Percentiles rank a stretch among this genome's conserved stretches.
These are phyloP conservation scores for Protobothrops mucrosquamatus DNA, from an alignment of 2,113 vertebrate genomes.

Conservation along the genomic window DNA sequence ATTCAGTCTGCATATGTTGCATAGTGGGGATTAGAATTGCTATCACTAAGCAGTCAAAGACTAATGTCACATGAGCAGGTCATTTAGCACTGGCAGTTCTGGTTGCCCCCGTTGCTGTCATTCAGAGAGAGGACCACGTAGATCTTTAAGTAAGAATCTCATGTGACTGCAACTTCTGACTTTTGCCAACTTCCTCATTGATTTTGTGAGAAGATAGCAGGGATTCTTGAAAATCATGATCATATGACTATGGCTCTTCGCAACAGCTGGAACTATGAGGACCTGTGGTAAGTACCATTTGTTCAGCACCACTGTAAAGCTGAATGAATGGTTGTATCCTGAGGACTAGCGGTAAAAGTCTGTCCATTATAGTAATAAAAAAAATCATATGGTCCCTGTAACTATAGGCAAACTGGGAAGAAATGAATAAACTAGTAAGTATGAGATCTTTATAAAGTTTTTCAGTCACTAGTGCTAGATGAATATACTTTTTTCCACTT, in stretches of 20 bases:
- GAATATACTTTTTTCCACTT: not conserved
- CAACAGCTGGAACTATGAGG: not conserved
- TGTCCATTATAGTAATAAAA: not conserved
- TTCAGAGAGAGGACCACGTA: not conserved
- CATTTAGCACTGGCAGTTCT: not conserved
- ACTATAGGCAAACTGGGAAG: not conserved
- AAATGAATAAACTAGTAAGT: fast-evolving
- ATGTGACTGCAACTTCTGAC: not conserved
- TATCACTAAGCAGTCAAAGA: not conserved
- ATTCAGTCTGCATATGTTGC: not conserved
- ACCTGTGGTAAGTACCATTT: not conserved
- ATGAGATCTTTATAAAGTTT: not conserved
- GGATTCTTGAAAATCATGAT: not conserved
- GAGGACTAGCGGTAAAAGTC: not conserved
- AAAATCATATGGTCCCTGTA: not conserved
- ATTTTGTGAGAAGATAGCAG: not conserved
- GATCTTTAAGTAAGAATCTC: not conserved
- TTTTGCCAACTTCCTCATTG: not conserved
- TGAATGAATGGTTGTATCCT: not conserved
- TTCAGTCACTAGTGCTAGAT: not conserved
- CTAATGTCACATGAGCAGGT: not conserved
- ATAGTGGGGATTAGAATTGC: not conserved
- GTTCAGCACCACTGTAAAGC: not conserved
- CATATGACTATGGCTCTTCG: not conserved
- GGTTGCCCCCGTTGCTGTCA: not conserved